Conservation (phyloP, 2,797 vertebrate species). For the Hypotaenidia okinawae region DNA sequence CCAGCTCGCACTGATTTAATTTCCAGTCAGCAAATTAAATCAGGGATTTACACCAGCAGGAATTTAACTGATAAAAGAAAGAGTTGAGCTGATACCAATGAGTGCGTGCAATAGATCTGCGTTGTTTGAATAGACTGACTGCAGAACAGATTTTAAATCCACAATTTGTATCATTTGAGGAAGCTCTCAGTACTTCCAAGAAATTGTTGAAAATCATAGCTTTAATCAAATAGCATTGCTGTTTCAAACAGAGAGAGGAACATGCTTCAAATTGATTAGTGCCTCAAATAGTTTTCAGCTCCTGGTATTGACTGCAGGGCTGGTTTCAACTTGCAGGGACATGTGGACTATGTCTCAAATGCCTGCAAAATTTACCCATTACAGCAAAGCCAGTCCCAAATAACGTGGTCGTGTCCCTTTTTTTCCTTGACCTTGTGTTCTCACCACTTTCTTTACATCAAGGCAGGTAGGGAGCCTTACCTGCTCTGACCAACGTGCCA, state of each 20-base stretch:
- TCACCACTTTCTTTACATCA: background rate
- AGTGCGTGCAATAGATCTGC: background rate
- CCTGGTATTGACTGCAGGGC: background rate
- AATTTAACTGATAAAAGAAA: constrained; percentile 16
- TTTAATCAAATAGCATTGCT: background rate
- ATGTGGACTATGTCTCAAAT: background rate
- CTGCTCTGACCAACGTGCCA: background rate
- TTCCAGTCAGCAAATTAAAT: constrained; percentile 46
- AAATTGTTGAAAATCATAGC: background rate
- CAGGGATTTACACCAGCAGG: background rate
- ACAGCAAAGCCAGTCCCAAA: background rate
- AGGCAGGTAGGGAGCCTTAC: background rate
- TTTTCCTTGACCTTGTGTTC: background rate
- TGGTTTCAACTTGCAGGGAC: background rate
- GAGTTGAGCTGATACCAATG: background rate
- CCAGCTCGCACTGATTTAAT: constrained; percentile 50
- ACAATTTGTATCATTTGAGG: background rate
- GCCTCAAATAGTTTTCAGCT: background rate
- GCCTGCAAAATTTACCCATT: background rate
- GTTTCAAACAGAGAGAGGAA: background rate
- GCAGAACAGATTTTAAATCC: background rate
- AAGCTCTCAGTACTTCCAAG: background rate
- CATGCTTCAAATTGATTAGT: background rate
- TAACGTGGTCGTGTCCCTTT: background rate
- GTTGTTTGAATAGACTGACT: background rate